phyloP scores from a whole-genome alignment of 1,140 invertebrate species.

The Drosophila arawakana region DNA sequence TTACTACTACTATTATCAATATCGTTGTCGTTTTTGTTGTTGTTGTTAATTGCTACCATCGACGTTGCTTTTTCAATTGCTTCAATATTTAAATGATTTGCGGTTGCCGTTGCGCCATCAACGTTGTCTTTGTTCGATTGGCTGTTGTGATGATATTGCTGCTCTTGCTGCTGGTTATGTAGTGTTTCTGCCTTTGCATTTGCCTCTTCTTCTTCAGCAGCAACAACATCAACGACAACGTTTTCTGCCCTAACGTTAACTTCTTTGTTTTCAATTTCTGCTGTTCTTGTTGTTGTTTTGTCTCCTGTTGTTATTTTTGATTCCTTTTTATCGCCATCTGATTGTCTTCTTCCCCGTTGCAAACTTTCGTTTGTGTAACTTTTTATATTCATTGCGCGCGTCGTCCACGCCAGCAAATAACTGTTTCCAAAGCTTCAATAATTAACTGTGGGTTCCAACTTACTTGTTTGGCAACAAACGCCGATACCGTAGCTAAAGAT shows the following conservation, averaged over 20 bases:
- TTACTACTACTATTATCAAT: slow-evolving; percentile 19
- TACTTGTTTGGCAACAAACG: not conserved
- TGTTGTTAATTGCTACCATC: slow-evolving; percentile 65
- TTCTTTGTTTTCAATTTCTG: slow-evolving; percentile 37
- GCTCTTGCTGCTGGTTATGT: not conserved
- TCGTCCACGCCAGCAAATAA: slow-evolving; percentile 36
- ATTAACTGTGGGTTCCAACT: slow-evolving; percentile 5
- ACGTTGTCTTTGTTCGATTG: slow-evolving; percentile 55
- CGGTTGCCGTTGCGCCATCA: slow-evolving; percentile 46
- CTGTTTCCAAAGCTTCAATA: slow-evolving; percentile 26
- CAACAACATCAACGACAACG: slow-evolving; percentile 25
- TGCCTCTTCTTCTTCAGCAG: slow-evolving; percentile 14
- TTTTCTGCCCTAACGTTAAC: slow-evolving; percentile 27
- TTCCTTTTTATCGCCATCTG: slow-evolving; percentile 35
- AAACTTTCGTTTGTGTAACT: slow-evolving; percentile 60
- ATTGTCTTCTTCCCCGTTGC: slow-evolving; percentile 26
- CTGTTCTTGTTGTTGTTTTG: slow-evolving; percentile 3
- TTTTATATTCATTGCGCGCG: slow-evolving; percentile 42
- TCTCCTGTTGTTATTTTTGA: slow-evolving; percentile 9
- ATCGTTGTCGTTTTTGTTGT: slow-evolving; percentile 22
- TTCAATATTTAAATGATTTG: slow-evolving; percentile 71
- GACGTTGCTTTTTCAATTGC: slow-evolving; percentile 66
- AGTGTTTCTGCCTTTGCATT: slow-evolving; percentile 21
- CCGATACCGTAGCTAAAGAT: slow-evolving; percentile 1
- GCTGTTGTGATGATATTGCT: slow-evolving; percentile 4